Evolutionary conservation across 2,888 invertebrate genomes (phyloP).

Genomic region (Tiphia femorata): DNA sequence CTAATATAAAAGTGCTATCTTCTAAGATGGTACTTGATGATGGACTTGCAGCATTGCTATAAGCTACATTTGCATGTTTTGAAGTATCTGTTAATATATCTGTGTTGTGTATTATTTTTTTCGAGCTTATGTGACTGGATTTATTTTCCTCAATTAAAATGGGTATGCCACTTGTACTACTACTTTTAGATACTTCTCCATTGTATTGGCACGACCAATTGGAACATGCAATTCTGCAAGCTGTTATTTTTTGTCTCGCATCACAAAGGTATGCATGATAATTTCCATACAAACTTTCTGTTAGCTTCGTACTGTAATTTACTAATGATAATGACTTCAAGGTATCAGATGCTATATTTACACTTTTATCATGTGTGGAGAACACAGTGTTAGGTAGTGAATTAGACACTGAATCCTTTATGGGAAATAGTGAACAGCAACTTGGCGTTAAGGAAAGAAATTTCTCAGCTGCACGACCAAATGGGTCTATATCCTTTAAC

Average conservation of each 20-base stretch:
- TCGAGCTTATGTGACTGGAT: slow-evolving; percentile 27
- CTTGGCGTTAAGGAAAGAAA: slow-evolving; percentile 81
- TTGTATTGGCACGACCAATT: slow-evolving; percentile 87
- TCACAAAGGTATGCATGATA: slow-evolving; percentile 90
- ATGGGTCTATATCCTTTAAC: slow-evolving; percentile 79
- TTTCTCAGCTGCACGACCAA: slow-evolving; percentile 81
- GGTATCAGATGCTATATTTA: slow-evolving; percentile 27
- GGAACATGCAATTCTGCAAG: slow-evolving; percentile 80
- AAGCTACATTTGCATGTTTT: slow-evolving; percentile 32
- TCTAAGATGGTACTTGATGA: slow-evolving; percentile 51
- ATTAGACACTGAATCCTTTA: slow-evolving; percentile 32
- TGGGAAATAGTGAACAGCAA: slow-evolving; percentile 69
- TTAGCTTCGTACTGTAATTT: slow-evolving; percentile 46
- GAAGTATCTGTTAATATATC: slow-evolving; percentile 27
- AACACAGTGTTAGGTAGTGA: slow-evolving; percentile 46
- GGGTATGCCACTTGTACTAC: slow-evolving; percentile 59
- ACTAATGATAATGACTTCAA: slow-evolving; percentile 50
- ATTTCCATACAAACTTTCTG: slow-evolving; percentile 81
- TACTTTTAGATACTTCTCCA: slow-evolving; percentile 70
- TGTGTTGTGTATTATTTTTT: slow-evolving; percentile 14
- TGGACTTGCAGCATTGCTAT: slow-evolving; percentile 35
- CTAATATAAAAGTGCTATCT: slow-evolving; percentile 55
- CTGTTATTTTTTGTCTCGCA: slow-evolving; percentile 82
- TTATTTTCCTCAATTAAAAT: slow-evolving; percentile 51
- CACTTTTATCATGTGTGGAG: slow-evolving; percentile 29